Conservation (phyloP, 2,113 vertebrate species). For the Anser cygnoides region DNA sequence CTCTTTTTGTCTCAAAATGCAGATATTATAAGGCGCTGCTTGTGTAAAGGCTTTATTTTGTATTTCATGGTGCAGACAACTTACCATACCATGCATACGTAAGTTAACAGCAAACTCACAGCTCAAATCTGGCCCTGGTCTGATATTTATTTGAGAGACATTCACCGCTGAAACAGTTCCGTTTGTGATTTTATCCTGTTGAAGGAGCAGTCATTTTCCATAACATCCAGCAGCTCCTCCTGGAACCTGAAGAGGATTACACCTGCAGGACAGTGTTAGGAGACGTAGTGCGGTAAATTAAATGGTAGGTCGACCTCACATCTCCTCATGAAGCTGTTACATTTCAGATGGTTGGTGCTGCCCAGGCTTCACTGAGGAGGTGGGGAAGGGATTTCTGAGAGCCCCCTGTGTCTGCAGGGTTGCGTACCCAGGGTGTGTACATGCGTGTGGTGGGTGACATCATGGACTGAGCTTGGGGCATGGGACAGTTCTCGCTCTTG, state of each 20-base stretch:
- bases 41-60: neutral
- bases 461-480: neutral
- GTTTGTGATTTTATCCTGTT: neutral
- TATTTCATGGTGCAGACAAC: neutral
- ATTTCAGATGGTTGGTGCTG: neutral
- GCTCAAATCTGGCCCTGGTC: neutral
- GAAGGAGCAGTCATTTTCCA: neutral
- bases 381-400: neutral
- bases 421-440: accelerated
- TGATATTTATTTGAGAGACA: neutral
- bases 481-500: accelerated
- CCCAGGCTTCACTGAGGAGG: neutral
- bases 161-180: neutral
- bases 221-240: neutral
- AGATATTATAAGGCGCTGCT: neutral
- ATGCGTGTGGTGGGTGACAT: accelerated
- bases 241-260: neutral
- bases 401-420: accelerated
- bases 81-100: accelerated
- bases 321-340: neutral
- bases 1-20: neutral
- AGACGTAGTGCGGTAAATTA: neutral
- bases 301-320: neutral
- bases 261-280: neutral
- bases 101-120: neutral